Evolutionary conservation across 2,113 vertebrate species (phyloP).

Genomic region (Megaceryle torquata): DNA sequence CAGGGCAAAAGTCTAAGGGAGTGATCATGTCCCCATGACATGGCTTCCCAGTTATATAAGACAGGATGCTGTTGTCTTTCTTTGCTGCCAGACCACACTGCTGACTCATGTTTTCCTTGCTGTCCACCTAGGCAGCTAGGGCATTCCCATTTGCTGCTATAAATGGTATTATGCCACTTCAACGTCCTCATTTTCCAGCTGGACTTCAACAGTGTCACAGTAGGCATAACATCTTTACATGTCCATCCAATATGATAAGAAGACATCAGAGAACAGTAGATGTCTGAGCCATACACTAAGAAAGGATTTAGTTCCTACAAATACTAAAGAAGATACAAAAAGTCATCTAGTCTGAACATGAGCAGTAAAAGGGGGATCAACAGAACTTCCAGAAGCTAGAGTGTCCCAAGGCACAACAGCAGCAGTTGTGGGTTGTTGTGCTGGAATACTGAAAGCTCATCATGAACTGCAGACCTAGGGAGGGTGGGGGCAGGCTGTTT

Average conservation of each 20-base stretch:
- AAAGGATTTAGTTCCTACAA: not conserved
- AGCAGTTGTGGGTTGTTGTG: not conserved
- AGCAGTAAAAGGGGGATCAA: not conserved
- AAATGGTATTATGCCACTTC: not conserved
- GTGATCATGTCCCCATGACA: not conserved
- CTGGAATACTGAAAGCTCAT: not conserved
- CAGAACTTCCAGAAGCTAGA: not conserved
- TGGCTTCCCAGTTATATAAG: not conserved
- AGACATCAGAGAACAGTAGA: not conserved
- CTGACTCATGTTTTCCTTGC: not conserved
- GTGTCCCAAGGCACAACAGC: not conserved
- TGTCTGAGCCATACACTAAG: not conserved
- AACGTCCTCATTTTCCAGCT: not conserved
- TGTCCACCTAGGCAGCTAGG: not conserved
- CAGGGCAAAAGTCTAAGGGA: not conserved
- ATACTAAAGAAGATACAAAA: not conserved
- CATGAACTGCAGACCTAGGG: not conserved
- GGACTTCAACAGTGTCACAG: not conserved
- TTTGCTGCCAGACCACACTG: not conserved
- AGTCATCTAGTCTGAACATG: not conserved
- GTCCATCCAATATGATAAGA: not conserved
- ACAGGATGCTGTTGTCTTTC: not conserved
- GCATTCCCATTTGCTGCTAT: not conserved
- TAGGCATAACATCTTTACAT: not conserved
- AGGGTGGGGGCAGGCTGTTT: not conserved